These are phyloP conservation scores for Dasyurus viverrinus DNA, from an alignment of 2,113 vertebrate species.

Conservation along the genomic window DNA sequence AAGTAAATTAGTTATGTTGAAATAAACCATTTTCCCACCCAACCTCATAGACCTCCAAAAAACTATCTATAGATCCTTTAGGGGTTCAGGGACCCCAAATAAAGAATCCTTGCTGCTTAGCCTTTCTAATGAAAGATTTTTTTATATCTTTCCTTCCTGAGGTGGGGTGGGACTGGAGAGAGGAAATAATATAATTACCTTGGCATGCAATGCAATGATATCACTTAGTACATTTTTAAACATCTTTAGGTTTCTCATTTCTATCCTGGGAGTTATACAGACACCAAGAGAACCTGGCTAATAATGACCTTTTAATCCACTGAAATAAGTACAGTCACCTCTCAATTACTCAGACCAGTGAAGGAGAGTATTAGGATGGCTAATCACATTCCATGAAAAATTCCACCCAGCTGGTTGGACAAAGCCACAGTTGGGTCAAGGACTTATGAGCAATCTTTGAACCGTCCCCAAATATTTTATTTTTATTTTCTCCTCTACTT, in stretches of 20 bases:
- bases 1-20: background rate
- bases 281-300: background rate
- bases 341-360: background rate
- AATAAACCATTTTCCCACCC: background rate
- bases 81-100: background rate
- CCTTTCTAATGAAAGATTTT: background rate
- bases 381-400: background rate
- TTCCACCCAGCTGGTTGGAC: background rate
- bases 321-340: background rate
- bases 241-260: background rate
- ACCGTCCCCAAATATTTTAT: background rate
- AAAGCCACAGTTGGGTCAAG: background rate
- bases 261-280: background rate
- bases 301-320: background rate
- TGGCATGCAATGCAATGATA: background rate
- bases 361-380: background rate
- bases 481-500: background rate
- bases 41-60: background rate
- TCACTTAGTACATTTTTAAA: background rate
- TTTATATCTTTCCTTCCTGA: background rate
- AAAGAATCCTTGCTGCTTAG: background rate
- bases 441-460: background rate
- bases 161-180: background rate
- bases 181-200: background rate
- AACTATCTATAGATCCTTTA: background rate